These are phyloP conservation scores for Pseudomyrmex gracilis DNA, from an alignment of 1,140 invertebrate genomes.

Conservation along the genomic window DNA sequence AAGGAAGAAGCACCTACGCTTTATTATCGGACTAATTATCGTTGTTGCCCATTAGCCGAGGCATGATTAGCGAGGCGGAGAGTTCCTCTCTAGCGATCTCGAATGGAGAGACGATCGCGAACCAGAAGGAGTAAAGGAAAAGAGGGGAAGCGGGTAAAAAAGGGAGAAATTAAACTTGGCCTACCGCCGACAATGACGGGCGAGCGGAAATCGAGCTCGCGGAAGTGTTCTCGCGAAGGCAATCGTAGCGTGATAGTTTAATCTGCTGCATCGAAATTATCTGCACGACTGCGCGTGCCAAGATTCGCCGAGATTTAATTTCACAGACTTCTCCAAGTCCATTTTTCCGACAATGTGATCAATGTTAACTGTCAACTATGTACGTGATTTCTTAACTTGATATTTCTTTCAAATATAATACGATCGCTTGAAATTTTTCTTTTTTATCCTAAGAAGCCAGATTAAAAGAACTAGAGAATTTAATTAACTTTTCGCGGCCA, in stretches of 20 bases:
- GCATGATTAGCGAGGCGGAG: slow-evolving; percentile 57
- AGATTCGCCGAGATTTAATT: not conserved
- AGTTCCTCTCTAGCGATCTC: slow-evolving; percentile 24
- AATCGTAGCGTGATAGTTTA: not conserved
- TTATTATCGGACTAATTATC: slow-evolving; percentile 67
- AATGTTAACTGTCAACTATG: not conserved
- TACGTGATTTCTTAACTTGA: not conserved
- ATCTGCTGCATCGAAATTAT: not conserved
- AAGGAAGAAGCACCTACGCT: slow-evolving; percentile 52
- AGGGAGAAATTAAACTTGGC: slow-evolving; percentile 43
- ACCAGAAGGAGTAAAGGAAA: slow-evolving; percentile 2
- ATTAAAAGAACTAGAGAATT: not conserved
- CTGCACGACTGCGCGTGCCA: no score
- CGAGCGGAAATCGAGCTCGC: not conserved
- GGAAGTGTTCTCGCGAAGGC: slow-evolving; percentile 1
- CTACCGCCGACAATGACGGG: not conserved
- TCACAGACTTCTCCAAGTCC: not conserved
- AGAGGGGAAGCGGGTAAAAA: slow-evolving; percentile 23
- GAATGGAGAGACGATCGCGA: not conserved
- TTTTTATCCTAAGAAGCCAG: not conserved
- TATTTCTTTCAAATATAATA: no score
- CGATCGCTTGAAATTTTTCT: no score
- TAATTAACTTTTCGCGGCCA: not conserved
- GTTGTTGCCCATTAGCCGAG: slow-evolving; percentile 56
- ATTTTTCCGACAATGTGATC: not conserved